Evolutionary conservation across 1,140 invertebrate genomes (phyloP).

Genomic region (Magallana angulata): DNA sequence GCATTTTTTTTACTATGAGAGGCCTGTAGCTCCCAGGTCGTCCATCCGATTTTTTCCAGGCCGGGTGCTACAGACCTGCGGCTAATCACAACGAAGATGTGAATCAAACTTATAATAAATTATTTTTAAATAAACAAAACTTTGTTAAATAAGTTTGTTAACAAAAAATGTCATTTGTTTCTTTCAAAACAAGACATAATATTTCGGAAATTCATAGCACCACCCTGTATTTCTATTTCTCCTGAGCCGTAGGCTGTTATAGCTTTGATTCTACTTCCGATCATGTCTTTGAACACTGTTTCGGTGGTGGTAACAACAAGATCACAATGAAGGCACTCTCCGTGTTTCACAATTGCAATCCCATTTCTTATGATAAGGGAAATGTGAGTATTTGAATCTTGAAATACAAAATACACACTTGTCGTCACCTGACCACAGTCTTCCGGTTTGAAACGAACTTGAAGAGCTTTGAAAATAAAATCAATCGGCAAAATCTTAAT

Average conservation of each 20-base stretch:
- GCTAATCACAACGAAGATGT: too few relatives aligned
- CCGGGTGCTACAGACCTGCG: too few relatives aligned
- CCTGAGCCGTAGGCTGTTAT: constrained; percentile 52
- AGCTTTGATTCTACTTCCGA: constrained; percentile 47
- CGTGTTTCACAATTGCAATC: constrained; percentile 56
- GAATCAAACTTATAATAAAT: too few relatives aligned
- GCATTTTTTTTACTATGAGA: too few relatives aligned
- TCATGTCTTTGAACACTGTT: constrained; percentile 49
- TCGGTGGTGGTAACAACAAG: constrained; percentile 60
- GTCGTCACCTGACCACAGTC: constrained; percentile 58
- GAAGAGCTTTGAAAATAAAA: constrained; percentile 57
- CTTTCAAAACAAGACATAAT: constrained; percentile 62
- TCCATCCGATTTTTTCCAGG: too few relatives aligned
- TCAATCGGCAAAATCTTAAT: constrained; percentile 58
- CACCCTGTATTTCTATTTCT: constrained; percentile 57
- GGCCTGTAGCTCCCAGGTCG: too few relatives aligned
- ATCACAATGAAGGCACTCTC: constrained; percentile 51
- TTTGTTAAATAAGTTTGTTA: too few relatives aligned
- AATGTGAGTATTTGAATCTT: constrained; percentile 53
- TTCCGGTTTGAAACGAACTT: constrained; percentile 64
- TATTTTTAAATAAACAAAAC: too few relatives aligned
- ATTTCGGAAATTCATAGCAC: constrained; percentile 53
- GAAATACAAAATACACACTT: constrained; percentile 61
- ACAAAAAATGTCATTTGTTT: background rate
- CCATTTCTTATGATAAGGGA: constrained; percentile 63